phyloP scores from a whole-genome alignment of 2,888 invertebrate species.

The Lasioglossum oenotherae region DNA sequence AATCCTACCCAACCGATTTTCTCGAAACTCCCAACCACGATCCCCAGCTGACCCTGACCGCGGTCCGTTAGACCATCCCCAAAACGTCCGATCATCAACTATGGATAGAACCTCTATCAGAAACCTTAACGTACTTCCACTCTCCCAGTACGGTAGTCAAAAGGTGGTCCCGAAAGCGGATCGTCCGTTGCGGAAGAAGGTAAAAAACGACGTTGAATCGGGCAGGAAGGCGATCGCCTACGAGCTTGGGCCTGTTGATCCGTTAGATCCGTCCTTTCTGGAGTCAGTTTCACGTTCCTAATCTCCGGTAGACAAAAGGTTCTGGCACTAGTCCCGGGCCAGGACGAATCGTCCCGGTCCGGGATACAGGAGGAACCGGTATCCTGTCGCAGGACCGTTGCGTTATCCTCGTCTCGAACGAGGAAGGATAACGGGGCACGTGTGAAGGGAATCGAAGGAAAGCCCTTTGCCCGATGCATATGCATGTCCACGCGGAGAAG shows the following conservation, averaged over 20 bases:
- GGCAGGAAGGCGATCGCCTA: constrained; percentile 68
- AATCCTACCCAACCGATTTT: neutral
- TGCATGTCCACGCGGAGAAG: constrained; percentile 55
- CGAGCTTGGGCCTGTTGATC: constrained; percentile 57
- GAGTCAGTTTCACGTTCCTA: constrained; percentile 72
- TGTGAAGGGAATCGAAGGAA: constrained; percentile 64
- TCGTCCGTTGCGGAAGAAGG: constrained; percentile 17
- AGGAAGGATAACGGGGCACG: constrained; percentile 66
- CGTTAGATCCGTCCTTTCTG: constrained; percentile 57
- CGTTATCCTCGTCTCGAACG: constrained; percentile 49
- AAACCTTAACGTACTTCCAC: constrained; percentile 29
- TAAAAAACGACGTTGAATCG: constrained; percentile 9
- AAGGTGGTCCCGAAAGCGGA: constrained; percentile 39
- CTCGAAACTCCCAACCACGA: neutral
- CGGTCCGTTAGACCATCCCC: neutral
- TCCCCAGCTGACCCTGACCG: neutral
- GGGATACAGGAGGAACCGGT: constrained; percentile 81
- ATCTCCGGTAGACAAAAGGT: constrained; percentile 75
- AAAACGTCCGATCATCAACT: neutral
- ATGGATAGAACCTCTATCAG: neutral
- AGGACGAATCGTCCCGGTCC: constrained; percentile 81
- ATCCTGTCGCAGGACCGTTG: constrained; percentile 83
- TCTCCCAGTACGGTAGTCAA: neutral
- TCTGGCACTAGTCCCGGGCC: constrained; percentile 31
- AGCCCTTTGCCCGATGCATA: constrained; percentile 58